phyloP scores from a whole-genome alignment of 2,113 vertebrate species.

The Arenaria interpres region DNA sequence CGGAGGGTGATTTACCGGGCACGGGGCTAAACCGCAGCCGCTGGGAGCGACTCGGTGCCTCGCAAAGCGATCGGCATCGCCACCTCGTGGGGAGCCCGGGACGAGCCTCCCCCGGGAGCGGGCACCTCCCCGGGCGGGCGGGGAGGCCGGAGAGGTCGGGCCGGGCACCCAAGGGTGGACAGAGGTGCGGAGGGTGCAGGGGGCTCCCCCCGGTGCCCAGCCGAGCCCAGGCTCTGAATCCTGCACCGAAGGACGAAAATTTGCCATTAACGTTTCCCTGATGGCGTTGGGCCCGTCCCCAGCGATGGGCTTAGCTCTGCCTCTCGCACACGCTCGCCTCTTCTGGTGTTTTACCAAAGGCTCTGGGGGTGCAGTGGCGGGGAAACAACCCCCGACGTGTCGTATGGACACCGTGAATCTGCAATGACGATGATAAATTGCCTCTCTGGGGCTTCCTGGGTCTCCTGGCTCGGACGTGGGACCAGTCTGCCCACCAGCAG shows the following conservation, averaged over 20 bases:
- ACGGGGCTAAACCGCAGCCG: not conserved
- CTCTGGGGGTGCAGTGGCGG: not conserved
- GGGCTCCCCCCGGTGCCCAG: not conserved
- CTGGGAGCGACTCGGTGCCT: not conserved
- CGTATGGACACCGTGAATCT: fast-evolving
- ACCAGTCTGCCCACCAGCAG: not conserved
- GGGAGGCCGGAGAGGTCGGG: not conserved
- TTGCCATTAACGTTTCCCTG: fast-evolving
- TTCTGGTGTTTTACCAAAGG: not conserved
- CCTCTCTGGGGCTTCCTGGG: not conserved
- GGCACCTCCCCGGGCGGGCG: not conserved
- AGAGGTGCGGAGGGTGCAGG: not conserved
- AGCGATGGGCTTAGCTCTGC: not conserved
- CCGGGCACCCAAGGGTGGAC: fast-evolving
- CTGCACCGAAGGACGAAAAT: not conserved
- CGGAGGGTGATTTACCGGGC: not conserved
- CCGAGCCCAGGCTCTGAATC: not conserved
- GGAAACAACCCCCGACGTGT: not conserved
- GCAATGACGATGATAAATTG: not conserved
- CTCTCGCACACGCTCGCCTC: fast-evolving
- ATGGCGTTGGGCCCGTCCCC: fast-evolving
- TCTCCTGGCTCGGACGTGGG: not conserved
- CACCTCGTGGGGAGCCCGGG: conserved; percentile 38
- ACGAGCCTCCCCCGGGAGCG: too few relatives aligned
- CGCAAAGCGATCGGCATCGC: conserved; percentile 10